A percentile compares a stretch with the other conserved stretches of the same genome.
Evolutionary conservation across 30 jellyfish, hydroid and myxozoan genomes (phyloP).

Genomic region (Aurelia aurita): DNA sequence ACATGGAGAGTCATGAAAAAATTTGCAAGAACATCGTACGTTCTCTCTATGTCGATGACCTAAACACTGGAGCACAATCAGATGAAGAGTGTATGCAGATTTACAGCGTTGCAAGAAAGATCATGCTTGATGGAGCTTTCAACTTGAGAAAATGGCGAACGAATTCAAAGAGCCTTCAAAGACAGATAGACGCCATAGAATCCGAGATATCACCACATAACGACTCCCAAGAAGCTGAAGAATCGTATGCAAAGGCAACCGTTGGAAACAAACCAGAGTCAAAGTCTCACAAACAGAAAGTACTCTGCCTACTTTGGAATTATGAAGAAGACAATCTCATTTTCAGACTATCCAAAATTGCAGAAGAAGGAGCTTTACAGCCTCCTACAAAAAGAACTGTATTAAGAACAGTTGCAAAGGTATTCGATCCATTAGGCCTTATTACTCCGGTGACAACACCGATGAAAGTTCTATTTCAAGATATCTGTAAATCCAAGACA

Average conservation of each 20-base stretch:
- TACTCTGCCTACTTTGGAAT: constrained; percentile 46
- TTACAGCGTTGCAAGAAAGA: no score
- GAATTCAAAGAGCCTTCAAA: no score
- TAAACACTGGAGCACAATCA: no score
- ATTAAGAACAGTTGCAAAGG: constrained; percentile 9
- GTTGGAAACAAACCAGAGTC: no score
- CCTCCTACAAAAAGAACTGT: constrained; percentile 24
- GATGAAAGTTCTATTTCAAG: constrained; percentile 23
- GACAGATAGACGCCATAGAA: no score
- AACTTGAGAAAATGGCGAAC: no score
- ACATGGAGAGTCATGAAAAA: no score
- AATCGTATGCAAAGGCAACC: background rate
- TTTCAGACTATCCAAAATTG: constrained; percentile 11
- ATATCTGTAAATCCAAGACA: background rate
- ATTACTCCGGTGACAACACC: constrained; percentile 26
- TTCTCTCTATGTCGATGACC: no score
- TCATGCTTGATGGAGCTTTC: no score
- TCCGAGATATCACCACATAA: no score
- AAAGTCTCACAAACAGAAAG: background rate
- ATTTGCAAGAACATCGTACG: no score
- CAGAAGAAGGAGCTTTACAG: background rate
- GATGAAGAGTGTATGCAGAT: no score
- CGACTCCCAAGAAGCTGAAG: background rate
- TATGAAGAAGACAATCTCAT: background rate
- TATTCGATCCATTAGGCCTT: constrained; percentile 63